Evolutionary conservation across 2,797 vertebrate genomes (phyloP).

Genomic region (Alfaro cultratus): DNA sequence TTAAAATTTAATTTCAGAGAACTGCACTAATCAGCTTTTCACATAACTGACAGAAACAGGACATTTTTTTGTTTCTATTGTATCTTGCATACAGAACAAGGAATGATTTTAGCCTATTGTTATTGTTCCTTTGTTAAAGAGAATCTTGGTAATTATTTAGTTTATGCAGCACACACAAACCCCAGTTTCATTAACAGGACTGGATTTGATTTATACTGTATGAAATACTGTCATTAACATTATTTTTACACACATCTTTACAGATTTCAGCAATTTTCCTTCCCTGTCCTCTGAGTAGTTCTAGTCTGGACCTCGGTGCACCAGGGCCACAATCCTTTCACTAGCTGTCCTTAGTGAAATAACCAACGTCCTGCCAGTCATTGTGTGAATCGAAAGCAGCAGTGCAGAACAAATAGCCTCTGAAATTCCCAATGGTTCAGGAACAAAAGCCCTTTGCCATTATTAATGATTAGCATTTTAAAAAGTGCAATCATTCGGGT

Average conservation of each 20-base stretch:
- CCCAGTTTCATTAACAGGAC: background rate
- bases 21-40: background rate
- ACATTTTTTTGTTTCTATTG: background rate
- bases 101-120: background rate
- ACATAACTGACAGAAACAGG: background rate
- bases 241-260: slow-evolving; percentile 8
- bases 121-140: background rate
- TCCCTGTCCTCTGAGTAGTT: background rate
- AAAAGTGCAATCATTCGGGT: slow-evolving; percentile 45
- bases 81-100: background rate
- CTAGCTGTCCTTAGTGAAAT: slow-evolving; percentile 29
- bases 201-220: background rate
- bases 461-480: slow-evolving; percentile 44
- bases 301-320: slow-evolving; percentile 29
- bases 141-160: background rate
- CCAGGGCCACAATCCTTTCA: slow-evolving; percentile 20
- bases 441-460: slow-evolving; percentile 30
- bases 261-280: slow-evolving; percentile 13
- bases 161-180: background rate
- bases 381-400: slow-evolving; percentile 45
- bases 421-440: slow-evolving; percentile 34
- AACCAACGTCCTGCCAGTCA: slow-evolving; percentile 36
- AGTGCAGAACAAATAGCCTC: slow-evolving; percentile 46
- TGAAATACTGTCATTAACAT: background rate
- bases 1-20: background rate